These are phyloP conservation scores for Chionomys nivalis DNA, from an alignment of 2,113 vertebrate species.

Conservation along the genomic window DNA sequence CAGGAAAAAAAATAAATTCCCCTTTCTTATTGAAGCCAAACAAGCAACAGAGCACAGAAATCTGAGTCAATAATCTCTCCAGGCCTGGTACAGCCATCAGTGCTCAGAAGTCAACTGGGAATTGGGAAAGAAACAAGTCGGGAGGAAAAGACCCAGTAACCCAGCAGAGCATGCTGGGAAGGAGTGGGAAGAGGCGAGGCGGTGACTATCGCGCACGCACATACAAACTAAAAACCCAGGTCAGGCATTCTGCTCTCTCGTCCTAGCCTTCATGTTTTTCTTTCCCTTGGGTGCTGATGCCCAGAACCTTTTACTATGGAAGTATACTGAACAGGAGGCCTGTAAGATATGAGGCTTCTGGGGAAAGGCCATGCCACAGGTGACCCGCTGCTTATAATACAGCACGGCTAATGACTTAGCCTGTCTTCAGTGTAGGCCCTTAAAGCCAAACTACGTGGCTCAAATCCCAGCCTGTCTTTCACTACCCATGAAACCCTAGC, in stretches of 20 bases:
- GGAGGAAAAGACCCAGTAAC: neutral
- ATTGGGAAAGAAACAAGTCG: neutral
- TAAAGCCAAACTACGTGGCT: neutral
- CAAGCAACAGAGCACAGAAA: neutral
- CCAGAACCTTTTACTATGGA: neutral
- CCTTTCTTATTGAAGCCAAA: conserved; percentile 14
- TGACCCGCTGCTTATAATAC: neutral
- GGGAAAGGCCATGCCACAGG: neutral
- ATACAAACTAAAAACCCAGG: neutral
- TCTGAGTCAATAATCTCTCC: neutral
- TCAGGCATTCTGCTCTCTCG: neutral
- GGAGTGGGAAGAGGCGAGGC: too few relatives aligned
- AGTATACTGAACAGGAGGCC: neutral
- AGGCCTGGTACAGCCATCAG: neutral
- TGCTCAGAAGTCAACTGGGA: neutral
- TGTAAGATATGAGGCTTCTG: neutral
- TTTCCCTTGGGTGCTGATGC: neutral
- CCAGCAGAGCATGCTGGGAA: neutral
- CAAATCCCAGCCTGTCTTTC: neutral
- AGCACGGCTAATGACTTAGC: neutral
- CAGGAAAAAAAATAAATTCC: neutral
- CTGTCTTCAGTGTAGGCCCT: neutral
- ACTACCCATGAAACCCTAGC: neutral
- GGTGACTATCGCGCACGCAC: too few relatives aligned
- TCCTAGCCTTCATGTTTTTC: neutral